Evolutionary conservation across 2,797 vertebrate genomes (phyloP).

Genomic region (Sebastes elongatus): DNA sequence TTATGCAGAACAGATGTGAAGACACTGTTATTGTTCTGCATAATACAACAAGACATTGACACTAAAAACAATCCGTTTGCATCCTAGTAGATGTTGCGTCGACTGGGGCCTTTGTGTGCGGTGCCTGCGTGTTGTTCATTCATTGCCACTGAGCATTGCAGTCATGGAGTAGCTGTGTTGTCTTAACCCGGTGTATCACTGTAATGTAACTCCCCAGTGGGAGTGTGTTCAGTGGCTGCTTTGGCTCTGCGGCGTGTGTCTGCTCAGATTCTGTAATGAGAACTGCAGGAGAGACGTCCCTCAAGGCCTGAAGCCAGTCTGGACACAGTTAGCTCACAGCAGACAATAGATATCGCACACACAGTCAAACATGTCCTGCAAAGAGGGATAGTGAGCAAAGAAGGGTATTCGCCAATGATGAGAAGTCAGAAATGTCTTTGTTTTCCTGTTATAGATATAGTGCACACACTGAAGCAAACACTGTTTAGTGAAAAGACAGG

Average conservation of each 20-base stretch:
- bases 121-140: constrained; percentile 7
- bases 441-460: constrained; percentile 8
- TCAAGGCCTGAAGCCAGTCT: constrained; percentile 34
- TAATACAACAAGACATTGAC: neutral
- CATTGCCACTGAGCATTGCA: constrained; percentile 38
- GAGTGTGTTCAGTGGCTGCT: constrained; percentile 42
- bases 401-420: constrained; percentile 8
- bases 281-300: constrained; percentile 55
- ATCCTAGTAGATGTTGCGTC: neutral
- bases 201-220: constrained; percentile 48
- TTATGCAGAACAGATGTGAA: constrained; percentile 18
- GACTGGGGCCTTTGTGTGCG: neutral
- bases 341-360: constrained; percentile 17
- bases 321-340: constrained; percentile 39
- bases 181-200: constrained; percentile 55
- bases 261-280: constrained; percentile 63
- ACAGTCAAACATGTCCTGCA: constrained; percentile 3
- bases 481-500: constrained; percentile 1
- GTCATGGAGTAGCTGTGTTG: constrained; percentile 46
- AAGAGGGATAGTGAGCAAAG: constrained; percentile 2
- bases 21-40: neutral
- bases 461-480: constrained; percentile 20
- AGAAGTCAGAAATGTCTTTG: constrained; percentile 25
- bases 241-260: constrained; percentile 40
- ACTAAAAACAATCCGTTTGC: neutral